Conservation (phyloP, 1,140 invertebrate genomes). For the Harpegnathos saltator region DNA sequence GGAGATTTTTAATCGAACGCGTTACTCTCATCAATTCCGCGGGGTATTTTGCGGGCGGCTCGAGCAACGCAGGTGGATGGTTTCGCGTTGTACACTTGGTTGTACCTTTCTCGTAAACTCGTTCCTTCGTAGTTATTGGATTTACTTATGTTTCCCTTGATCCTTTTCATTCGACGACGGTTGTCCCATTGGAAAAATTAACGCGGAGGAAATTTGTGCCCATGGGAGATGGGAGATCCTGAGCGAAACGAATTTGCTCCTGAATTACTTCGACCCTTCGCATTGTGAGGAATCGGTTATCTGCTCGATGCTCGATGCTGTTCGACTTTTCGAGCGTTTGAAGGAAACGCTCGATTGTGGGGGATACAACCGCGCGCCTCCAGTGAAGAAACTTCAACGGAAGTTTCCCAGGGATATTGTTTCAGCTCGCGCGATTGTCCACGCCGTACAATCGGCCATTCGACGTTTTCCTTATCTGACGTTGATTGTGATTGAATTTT, state of each 20-base stretch:
- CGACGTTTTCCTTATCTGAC: conserved; percentile 48
- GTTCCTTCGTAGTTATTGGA: not conserved
- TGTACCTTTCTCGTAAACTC: not conserved
- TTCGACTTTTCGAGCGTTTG: conserved; percentile 55
- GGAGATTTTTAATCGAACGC: not conserved
- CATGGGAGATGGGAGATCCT: not conserved
- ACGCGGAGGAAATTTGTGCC: too few relatives aligned
- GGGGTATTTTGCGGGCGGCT: not conserved
- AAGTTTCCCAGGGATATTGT: conserved; percentile 71
- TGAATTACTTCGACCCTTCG: conserved; percentile 22
- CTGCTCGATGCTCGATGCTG: conserved; percentile 28
- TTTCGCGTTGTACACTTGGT: too few relatives aligned
- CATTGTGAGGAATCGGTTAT: conserved; percentile 8
- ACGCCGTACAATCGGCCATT: conserved; percentile 25
- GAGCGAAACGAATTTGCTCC: not conserved
- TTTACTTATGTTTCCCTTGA: not conserved
- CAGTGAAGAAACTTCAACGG: conserved; percentile 69
- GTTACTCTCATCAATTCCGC: not conserved
- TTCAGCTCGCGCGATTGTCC: conserved; percentile 56
- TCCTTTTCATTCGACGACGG: not conserved
- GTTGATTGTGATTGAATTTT: conserved; percentile 60
- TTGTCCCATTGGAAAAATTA: not conserved
- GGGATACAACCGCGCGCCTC: conserved; percentile 17
- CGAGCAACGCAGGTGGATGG: too few relatives aligned
- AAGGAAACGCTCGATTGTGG: conserved; percentile 48